A percentile compares a stretch with the other conserved stretches of the same genome.
Evolutionary conservation across 2,888 invertebrate genomes (phyloP).

Genomic region (Apodemia mormo): DNA sequence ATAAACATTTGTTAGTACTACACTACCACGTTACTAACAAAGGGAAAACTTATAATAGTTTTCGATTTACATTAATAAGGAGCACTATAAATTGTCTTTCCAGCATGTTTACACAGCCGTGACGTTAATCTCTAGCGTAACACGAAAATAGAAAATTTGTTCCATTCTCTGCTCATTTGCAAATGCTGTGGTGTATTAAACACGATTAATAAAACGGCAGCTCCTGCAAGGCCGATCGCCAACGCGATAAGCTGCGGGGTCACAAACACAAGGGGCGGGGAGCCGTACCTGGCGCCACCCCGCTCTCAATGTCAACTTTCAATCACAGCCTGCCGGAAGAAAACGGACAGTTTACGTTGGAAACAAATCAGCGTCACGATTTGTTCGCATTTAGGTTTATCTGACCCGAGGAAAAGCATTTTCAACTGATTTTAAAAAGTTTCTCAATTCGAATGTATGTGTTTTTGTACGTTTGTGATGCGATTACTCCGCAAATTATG

Average conservation of each 20-base stretch:
- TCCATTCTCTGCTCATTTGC: conserved; percentile 61
- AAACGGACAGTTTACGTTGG: conserved; percentile 47
- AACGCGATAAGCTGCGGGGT: conserved; percentile 76
- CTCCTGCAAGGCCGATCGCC: conserved; percentile 76
- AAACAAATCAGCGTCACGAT: conserved; percentile 12
- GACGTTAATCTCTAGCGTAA: conserved; percentile 57
- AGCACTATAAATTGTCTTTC: conserved; percentile 32
- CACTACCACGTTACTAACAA: conserved; percentile 5
- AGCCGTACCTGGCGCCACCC: conserved; percentile 79
- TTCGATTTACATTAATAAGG: not conserved
- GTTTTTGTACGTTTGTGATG: too few relatives aligned
- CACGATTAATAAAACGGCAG: conserved; percentile 70
- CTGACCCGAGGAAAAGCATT: not conserved
- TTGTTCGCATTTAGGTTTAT: not conserved
- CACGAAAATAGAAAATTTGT: conserved; percentile 49
- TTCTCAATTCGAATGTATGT: not conserved
- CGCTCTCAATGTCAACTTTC: conserved; percentile 76
- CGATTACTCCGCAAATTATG: too few relatives aligned
- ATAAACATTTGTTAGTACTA: too few relatives aligned
- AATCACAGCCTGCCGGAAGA: conserved; percentile 73
- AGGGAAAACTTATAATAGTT: not conserved
- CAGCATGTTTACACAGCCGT: conserved; percentile 43
- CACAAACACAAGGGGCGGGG: conserved; percentile 66
- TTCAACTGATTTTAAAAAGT: not conserved
- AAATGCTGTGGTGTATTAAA: conserved; percentile 67